phyloP scores from a whole-genome alignment of 2,888 invertebrate species.

The Limnephilus auricula region DNA sequence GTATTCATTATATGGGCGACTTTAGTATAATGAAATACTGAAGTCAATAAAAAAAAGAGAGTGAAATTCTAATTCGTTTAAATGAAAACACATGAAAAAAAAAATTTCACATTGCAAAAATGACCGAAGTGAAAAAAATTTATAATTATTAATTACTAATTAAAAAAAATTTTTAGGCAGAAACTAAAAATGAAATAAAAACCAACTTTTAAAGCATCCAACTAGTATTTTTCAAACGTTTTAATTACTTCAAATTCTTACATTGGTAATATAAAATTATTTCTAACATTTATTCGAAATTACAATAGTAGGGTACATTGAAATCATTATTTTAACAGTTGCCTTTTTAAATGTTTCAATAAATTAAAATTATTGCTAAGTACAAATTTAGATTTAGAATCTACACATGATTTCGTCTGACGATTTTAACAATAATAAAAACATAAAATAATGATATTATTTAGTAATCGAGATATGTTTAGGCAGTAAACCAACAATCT shows the following conservation, averaged over 20 bases:
- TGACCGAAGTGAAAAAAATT: neutral
- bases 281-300: slow-evolving; percentile 30
- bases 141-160: neutral
- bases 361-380: slow-evolving; percentile 16
- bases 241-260: neutral
- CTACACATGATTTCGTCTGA: neutral
- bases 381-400: slow-evolving; percentile 16
- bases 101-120: neutral
- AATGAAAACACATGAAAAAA: neutral
- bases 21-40: neutral
- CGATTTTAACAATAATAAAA: neutral
- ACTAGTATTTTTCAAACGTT: neutral
- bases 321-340: neutral
- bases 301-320: neutral
- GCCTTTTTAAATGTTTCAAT: slow-evolving; percentile 30
- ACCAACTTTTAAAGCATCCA: neutral
- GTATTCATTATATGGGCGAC: neutral
- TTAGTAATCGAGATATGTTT: neutral
- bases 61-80: neutral
- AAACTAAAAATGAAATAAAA: neutral
- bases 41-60: neutral
- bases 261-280: slow-evolving; percentile 4
- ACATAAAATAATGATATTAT: neutral
- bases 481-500: neutral
- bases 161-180: neutral